Percentiles rank a stretch among this genome's conserved stretches.
phyloP scores from a whole-genome alignment of 2,797 vertebrate genomes.

The Serranus cabrilla region DNA sequence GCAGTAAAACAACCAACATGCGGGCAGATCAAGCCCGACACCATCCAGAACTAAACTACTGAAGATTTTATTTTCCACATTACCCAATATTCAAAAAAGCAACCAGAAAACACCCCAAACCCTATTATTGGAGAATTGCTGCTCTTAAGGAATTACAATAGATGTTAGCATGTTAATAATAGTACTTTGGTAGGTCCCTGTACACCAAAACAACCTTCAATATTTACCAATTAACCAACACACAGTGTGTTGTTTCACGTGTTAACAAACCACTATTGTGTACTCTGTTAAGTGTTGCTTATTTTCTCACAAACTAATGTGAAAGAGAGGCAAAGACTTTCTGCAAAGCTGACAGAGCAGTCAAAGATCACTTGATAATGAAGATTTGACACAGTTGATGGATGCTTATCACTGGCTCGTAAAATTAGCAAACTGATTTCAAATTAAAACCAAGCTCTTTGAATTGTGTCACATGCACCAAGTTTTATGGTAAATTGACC shows the following conservation, averaged over 20 bases:
- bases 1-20: not conserved
- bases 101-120: not conserved
- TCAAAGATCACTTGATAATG: conserved; percentile 41
- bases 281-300: conserved; percentile 7
- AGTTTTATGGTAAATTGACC: conserved; percentile 9
- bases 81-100: conserved; percentile 8
- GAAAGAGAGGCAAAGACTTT: conserved; percentile 7
- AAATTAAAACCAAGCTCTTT: conserved; percentile 42
- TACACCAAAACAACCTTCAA: not conserved
- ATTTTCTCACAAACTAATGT: conserved; percentile 33
- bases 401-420: conserved; percentile 29
- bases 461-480: conserved; percentile 20
- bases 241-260: not conserved
- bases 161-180: not conserved
- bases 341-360: conserved; percentile 20
- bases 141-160: not conserved
- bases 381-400: conserved; percentile 25
- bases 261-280: not conserved
- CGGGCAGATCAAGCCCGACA: not conserved
- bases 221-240: not conserved
- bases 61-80: conserved; percentile 1
- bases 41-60: not conserved
- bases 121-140: not conserved
- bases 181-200: not conserved
- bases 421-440: conserved; percentile 37